Conservation (phyloP, 1,140 invertebrate genomes). For the Brachionus asplanchnoidis region DNA sequence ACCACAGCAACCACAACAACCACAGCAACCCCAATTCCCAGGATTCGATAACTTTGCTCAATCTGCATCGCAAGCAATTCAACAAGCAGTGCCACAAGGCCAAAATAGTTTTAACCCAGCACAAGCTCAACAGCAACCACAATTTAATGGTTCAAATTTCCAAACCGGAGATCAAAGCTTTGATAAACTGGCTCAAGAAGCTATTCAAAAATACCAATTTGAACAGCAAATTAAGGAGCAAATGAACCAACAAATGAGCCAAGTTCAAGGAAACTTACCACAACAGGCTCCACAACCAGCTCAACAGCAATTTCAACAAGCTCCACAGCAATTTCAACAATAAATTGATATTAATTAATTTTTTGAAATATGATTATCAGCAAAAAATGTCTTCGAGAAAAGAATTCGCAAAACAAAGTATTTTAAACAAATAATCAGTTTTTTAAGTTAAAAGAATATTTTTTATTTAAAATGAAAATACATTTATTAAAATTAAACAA, state of each 20-base stretch:
- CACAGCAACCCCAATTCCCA: background rate
- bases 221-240: background rate
- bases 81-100: background rate
- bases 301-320: background rate
- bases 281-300: background rate
- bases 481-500: too few species aligned
- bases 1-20: background rate
- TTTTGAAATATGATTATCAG: background rate
- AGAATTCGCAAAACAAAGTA: background rate
- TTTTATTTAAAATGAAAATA: background rate
- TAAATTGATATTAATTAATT: background rate
- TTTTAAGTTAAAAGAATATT: background rate
- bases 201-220: background rate
- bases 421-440: background rate
- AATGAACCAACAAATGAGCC: background rate
- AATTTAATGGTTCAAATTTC: background rate
- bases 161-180: background rate
- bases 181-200: background rate
- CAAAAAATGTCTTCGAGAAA: background rate
- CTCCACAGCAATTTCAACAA: background rate
- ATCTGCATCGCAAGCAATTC: background rate
- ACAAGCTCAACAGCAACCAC: background rate
- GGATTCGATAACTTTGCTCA: constrained; percentile 15
- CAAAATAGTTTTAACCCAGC: background rate
- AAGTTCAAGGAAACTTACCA: background rate